Conservation (phyloP, 1,140 invertebrate species). For the Scaptomyza hsui region DNA sequence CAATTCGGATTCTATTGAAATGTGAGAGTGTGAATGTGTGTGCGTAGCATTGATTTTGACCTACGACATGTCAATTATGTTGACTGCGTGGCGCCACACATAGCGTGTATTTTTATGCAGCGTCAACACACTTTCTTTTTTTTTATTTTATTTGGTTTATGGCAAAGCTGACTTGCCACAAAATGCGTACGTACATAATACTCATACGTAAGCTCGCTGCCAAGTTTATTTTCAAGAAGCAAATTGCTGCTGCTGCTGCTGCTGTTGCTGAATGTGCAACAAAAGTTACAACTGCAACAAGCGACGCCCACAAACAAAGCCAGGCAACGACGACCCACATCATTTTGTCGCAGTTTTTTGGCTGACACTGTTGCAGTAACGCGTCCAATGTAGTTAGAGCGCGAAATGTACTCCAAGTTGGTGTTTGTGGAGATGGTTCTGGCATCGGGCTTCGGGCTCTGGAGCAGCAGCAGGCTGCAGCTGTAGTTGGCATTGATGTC, state of each 20-base stretch:
- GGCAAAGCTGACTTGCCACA: slow-evolving; percentile 69
- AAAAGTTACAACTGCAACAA: slow-evolving; percentile 65
- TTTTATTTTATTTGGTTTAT: slow-evolving; percentile 55
- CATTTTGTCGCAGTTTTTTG: slow-evolving; percentile 73
- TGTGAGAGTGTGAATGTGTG: neutral
- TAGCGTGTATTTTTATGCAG: slow-evolving; percentile 46
- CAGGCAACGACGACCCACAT: slow-evolving; percentile 64
- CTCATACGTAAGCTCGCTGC: slow-evolving; percentile 50
- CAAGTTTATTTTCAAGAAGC: slow-evolving; percentile 65
- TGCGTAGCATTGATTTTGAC: slow-evolving; percentile 37
- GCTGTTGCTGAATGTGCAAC: slow-evolving; percentile 68
- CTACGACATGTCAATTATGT: slow-evolving; percentile 38
- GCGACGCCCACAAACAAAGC: slow-evolving; percentile 39
- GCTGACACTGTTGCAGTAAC: slow-evolving; percentile 59
- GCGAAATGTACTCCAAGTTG: neutral
- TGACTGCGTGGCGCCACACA: slow-evolving; percentile 27
- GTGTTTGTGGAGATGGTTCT: slow-evolving; percentile 4
- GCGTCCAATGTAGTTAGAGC: slow-evolving; percentile 44
- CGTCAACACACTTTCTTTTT: slow-evolving; percentile 66
- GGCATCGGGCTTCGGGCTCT: slow-evolving; percentile 18
- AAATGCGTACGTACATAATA: slow-evolving; percentile 56
- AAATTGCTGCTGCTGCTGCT: slow-evolving; percentile 48
- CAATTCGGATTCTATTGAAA: neutral
- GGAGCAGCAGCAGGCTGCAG: slow-evolving; percentile 11
- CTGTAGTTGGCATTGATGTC: slow-evolving; percentile 39